Evolutionary conservation across 2,113 vertebrate species (phyloP), one percentile per base, ranked within the genome.

Genomic region (Suncus etruscus): DNA sequence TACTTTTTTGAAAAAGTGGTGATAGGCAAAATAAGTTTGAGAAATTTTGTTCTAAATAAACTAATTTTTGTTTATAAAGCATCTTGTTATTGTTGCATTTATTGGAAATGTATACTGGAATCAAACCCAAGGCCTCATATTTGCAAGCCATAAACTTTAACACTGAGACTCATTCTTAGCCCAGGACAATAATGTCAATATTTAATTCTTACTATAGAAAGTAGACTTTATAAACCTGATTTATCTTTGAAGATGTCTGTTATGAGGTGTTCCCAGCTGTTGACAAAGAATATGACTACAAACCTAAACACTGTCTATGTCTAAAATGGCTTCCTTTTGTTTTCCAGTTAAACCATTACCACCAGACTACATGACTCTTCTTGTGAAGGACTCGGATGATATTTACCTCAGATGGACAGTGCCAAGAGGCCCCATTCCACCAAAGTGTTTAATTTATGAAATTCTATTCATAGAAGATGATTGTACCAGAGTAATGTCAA

Each of bases 361-460:
- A 27, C 93, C 97, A 3, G 74, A 96, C 32, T 93, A 94, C 54
- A 86, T 98, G 65, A 29, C 65, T 83, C 11, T 99, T 25, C 94
- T 96, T 20, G 0, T 83, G 48, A 90, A 93, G 14, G 85, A 93
- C 2, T 91, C 95, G 0, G 11, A 69, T 48, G 94, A 96, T 68
- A 74, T 99, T 22, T 91, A 66, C 0, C 50, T 98, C 24, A 48
- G 32, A 0, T 99, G 99, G 99, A 97, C 83, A 1, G 50, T 94
- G 0, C 98, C 98, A 0, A 80, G 6, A 0, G 97, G 98, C 0
- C 95, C 54, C 1, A 85, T 98, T 0, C 98, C 98, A 0, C 68
- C 61, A 0, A 96, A 97, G 2, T 99, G 99, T 93, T 96, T 99
- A 10, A 97, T 98, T 94, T 99, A 98, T 20, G 98, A 99, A 95